Percentiles rank a stretch among this genome's conserved stretches.
phyloP scores from a whole-genome alignment of 1,140 invertebrate species.

The Phymorhynchus buccinoides region DNA sequence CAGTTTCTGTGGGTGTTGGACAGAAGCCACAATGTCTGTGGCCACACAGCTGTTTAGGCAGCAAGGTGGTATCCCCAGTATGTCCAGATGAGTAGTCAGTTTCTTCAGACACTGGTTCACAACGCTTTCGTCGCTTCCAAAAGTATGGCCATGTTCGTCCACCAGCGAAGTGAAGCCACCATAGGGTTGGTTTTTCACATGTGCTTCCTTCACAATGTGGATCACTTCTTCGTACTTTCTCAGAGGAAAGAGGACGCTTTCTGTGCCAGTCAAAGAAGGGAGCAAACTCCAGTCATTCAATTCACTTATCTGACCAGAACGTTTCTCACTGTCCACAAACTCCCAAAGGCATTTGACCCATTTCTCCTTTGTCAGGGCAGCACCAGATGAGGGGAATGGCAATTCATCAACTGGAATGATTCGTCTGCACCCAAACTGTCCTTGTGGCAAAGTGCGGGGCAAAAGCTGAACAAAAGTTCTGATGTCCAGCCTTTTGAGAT shows the following conservation, averaged over 20 bases:
- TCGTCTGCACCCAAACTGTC: not conserved
- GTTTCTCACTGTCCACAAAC: not conserved
- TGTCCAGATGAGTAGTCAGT: not conserved
- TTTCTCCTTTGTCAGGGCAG: not conserved
- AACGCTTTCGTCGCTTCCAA: not conserved
- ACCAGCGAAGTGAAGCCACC: not conserved
- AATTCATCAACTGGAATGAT: not conserved
- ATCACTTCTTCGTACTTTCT: conserved; percentile 4
- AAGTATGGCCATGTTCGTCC: not conserved
- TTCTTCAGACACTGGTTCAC: not conserved
- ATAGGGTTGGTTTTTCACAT: not conserved
- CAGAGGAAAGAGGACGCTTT: conserved; percentile 9
- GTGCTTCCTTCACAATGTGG: not conserved
- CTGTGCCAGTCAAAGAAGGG: not conserved
- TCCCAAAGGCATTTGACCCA: conserved; percentile 24
- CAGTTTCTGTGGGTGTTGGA: not conserved
- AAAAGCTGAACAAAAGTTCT: not conserved
- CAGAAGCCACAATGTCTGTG: conserved; percentile 16
- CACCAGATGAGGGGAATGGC: not conserved
- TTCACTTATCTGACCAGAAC: not conserved
- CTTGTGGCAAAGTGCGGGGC: not conserved
- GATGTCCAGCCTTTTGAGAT: conserved; percentile 7
- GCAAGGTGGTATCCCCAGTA: not conserved
- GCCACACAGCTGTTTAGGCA: not conserved
- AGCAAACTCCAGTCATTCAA: conserved; percentile 27